Evolutionary conservation across 2,888 invertebrate genomes (phyloP).

Genomic region (Cepaea hortensis): DNA sequence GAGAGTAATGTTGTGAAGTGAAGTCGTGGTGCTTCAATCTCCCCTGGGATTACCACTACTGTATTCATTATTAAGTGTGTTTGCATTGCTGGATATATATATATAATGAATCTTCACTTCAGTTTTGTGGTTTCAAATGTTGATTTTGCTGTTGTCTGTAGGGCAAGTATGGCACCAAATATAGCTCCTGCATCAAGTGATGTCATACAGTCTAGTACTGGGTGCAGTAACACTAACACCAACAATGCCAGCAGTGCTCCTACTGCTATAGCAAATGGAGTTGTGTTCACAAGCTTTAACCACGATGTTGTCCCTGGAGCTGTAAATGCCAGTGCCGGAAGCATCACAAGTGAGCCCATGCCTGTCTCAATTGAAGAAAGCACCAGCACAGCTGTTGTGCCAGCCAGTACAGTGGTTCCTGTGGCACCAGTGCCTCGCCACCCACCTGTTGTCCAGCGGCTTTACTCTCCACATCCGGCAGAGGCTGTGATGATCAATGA

Average conservation of each 20-base stretch:
- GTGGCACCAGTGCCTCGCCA: conserved; percentile 43
- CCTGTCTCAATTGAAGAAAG: conserved; percentile 50
- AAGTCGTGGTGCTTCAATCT: too few relatives aligned
- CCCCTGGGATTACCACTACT: too few relatives aligned
- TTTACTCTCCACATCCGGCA: conserved; percentile 46
- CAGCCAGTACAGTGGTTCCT: conserved; percentile 40
- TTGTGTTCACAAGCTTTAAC: conserved; percentile 19
- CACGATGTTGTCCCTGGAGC: conserved; percentile 36
- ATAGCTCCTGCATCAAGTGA: neutral
- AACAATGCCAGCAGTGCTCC: conserved; percentile 20
- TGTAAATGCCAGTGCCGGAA: conserved; percentile 33
- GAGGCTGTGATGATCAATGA: conserved; percentile 40
- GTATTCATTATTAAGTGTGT: too few relatives aligned
- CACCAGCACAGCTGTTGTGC: conserved; percentile 44
- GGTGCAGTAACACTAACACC: conserved; percentile 32
- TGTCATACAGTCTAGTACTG: neutral
- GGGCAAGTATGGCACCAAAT: conserved; percentile 23
- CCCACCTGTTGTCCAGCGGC: conserved; percentile 41
- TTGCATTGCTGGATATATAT: too few relatives aligned
- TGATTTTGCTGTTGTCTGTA: neutral
- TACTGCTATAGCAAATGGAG: neutral
- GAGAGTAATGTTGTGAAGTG: too few relatives aligned
- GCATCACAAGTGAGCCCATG: conserved; percentile 38
- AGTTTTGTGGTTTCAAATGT: too few relatives aligned
- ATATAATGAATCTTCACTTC: too few relatives aligned